Percentiles rank a stretch among this genome's conserved stretches.
Evolutionary conservation across 2,113 vertebrate species (phyloP).

Genomic region (Poicephalus meyeri): DNA sequence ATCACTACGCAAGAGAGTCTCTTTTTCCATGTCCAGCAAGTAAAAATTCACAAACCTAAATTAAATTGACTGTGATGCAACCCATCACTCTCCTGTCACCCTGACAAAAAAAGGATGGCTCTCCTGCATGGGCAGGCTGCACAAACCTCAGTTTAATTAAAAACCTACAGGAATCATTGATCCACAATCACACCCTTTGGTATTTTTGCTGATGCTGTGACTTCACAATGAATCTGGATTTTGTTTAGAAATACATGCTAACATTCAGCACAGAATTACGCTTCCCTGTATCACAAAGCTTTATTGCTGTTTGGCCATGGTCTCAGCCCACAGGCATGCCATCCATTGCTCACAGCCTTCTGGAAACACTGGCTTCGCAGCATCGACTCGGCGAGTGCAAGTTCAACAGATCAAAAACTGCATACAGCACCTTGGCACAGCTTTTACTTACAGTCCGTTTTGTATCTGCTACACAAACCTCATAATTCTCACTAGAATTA

Average conservation of each 20-base stretch:
- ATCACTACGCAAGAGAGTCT: neutral
- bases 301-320: rapidly evolving
- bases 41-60: neutral
- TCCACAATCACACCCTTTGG: neutral
- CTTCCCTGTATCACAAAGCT: neutral
- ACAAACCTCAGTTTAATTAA: neutral
- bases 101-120: neutral
- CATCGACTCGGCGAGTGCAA: rapidly evolving
- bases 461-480: neutral
- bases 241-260: neutral
- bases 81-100: neutral
- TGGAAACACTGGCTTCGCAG: neutral
- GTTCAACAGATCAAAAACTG: neutral
- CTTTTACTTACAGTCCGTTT: rapidly evolving
- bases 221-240: neutral
- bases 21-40: neutral
- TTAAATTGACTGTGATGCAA: neutral
- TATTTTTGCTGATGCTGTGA: neutral
- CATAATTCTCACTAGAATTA: neutral
- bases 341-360: rapidly evolving
- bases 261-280: neutral
- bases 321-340: neutral
- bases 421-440: rapidly evolving
- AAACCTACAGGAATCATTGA: neutral
- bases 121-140: neutral